Evolutionary conservation across 2,888 invertebrate species (phyloP).

Genomic region (Oxystoma pomonae): DNA sequence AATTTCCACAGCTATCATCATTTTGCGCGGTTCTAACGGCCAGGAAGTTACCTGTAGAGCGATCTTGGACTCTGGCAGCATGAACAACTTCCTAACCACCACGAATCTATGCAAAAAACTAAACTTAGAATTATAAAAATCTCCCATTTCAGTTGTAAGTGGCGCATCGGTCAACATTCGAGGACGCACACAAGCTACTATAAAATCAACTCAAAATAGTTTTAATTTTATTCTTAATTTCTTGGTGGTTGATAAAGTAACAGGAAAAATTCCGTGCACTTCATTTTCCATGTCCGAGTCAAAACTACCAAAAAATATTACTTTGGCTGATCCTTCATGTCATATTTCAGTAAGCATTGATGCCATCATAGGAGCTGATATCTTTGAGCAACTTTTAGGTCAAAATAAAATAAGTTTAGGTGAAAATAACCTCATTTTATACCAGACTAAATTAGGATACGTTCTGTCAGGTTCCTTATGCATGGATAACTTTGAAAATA

Average conservation of each 20-base stretch:
- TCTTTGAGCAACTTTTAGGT: not conserved
- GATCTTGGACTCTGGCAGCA: too few species aligned
- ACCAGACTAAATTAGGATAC: conserved; percentile 11
- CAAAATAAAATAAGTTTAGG: not conserved
- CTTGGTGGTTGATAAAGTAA: conserved; percentile 5
- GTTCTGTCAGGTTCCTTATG: not conserved
- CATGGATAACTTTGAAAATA: not conserved
- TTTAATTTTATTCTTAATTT: not conserved
- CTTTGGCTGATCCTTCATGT: conserved; percentile 2
- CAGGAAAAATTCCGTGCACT: not conserved
- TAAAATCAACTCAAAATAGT: conserved; percentile 1
- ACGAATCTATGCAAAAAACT: too few species aligned
- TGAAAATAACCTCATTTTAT: not conserved
- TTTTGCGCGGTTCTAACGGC: too few species aligned
- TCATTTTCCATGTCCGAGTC: not conserved
- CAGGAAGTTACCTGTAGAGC: too few species aligned
- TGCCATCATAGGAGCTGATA: not conserved
- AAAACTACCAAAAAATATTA: conserved; percentile 5
- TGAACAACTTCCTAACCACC: too few species aligned
- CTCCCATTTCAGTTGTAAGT: not conserved
- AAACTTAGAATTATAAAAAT: too few species aligned
- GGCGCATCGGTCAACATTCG: not conserved
- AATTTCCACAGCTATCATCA: too few species aligned
- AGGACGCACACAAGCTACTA: not conserved
- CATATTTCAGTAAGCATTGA: not conserved